Conservation (phyloP, 2,797 vertebrate genomes). For the Coluber constrictor region DNA sequence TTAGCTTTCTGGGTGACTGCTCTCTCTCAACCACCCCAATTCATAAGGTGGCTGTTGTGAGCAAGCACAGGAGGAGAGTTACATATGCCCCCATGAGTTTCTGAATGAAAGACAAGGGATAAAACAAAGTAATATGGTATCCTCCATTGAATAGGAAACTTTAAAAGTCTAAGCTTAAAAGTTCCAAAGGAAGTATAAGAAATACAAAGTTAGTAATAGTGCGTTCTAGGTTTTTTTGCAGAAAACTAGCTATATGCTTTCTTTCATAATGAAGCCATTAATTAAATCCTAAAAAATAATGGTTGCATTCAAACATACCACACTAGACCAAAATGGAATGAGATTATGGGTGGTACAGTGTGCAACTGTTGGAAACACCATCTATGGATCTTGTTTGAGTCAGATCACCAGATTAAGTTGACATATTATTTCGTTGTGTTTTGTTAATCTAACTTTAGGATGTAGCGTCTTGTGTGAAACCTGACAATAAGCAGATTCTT, state of each 20-base stretch:
- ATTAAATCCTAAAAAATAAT: neutral
- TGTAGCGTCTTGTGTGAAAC: neutral
- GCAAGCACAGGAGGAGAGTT: neutral
- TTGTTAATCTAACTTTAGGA: neutral
- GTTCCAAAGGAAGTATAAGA: neutral
- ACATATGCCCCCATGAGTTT: neutral
- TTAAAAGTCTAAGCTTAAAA: neutral
- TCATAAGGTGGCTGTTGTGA: neutral
- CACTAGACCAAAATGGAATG: neutral
- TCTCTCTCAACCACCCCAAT: neutral
- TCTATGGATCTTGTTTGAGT: neutral
- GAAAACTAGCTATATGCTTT: neutral
- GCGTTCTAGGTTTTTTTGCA: neutral
- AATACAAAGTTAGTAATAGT: neutral
- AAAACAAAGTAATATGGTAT: neutral
- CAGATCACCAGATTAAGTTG: neutral
- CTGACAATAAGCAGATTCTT: neutral
- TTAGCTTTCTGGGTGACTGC: neutral
- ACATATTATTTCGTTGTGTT: neutral
- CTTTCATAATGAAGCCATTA: neutral
- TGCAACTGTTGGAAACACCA: neutral
- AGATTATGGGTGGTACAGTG: neutral
- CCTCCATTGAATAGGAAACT: neutral
- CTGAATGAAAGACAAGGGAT: neutral
- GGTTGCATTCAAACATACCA: neutral